Base-by-base conservation (phyloP, 2,113 vertebrate genomes). In the Centrocercus urophasianus region DNA sequence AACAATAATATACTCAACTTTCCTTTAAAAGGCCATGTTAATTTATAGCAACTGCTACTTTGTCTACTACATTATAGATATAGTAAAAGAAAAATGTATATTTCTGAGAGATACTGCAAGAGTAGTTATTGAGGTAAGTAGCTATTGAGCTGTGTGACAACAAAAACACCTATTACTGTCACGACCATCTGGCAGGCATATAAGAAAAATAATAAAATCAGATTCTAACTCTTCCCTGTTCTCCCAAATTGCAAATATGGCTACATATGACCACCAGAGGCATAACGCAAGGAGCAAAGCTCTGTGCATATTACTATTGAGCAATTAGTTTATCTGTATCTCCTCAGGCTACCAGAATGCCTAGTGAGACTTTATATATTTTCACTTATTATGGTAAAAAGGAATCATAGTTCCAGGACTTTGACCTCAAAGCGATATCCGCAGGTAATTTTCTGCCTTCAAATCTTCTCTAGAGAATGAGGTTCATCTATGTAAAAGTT, bases 381-480 rank as follows among this genome's bases (percentile, higher is more conserved):
- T 81, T 75, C 79, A 93, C 76, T 93, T 91, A 74, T 92, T 86
- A 88, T n/a, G 27, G 47, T 80, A 91, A 89, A 95, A 95, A 38
- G 94, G 74, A 96, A 89, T 38, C 0, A 0, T 64, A 93, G 52
- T 95, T 89, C 75, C 66, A 89, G 85, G 79, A 83, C 65, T 93
- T 93, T 95, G 91, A 94, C 91, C 91, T 96, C 70, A 45, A 64
- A 94, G 79, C 57, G 72, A 81, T 95, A 93, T 93, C 91, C 83
- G 52, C 75, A 88, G 82, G 76, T 90, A 96, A 95, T 75, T 86
- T 85, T 90, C n/a, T 94, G 60, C 75, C 89, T 84, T 88, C 65
- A 36, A 82, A 61, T 90, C 69, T 83, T 86, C 89, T 93, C 85
- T n/a, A 47, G 93, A 93, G 87, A 93, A 40, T 21, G 30, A 86